Conservation (phyloP, 2,888 invertebrate genomes). For the Tolmerus cingulatus region DNA sequence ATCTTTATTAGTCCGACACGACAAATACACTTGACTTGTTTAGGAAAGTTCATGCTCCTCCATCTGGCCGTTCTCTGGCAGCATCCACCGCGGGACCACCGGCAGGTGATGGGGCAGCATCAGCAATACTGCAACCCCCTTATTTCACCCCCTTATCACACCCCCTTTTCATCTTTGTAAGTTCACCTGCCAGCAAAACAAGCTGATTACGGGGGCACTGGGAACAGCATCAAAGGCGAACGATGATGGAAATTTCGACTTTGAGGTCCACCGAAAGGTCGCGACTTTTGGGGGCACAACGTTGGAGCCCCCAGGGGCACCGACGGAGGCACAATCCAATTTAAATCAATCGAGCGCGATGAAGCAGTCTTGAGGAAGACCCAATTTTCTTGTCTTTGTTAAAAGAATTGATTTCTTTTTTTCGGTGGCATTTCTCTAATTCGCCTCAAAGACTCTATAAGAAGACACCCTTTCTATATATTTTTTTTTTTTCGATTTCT, state of each 20-base stretch:
- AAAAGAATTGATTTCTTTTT: not conserved
- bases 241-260: not conserved
- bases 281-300: not conserved
- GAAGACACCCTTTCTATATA: not conserved
- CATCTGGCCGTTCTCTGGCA: not conserved
- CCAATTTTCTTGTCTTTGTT: not conserved
- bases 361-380: not conserved
- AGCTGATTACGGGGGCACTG: not conserved
- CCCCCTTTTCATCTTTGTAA: not conserved
- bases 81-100: not conserved
- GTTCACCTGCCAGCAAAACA: not conserved
- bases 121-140: not conserved
- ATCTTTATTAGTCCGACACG: conserved; percentile 28
- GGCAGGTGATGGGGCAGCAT: not conserved
- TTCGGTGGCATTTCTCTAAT: not conserved
- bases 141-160: too few relatives aligned
- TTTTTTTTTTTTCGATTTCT: not conserved
- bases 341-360: not conserved
- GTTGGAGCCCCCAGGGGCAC: not conserved
- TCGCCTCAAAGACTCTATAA: not conserved
- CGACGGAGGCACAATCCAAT: not conserved
- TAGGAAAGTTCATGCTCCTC: conserved; percentile 4
- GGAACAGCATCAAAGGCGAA: not conserved
- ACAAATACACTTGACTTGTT: conserved; percentile 29
- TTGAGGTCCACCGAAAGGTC: not conserved